Evolutionary conservation across 1,140 invertebrate species (phyloP).

Genomic region (Micrasema minimum): DNA sequence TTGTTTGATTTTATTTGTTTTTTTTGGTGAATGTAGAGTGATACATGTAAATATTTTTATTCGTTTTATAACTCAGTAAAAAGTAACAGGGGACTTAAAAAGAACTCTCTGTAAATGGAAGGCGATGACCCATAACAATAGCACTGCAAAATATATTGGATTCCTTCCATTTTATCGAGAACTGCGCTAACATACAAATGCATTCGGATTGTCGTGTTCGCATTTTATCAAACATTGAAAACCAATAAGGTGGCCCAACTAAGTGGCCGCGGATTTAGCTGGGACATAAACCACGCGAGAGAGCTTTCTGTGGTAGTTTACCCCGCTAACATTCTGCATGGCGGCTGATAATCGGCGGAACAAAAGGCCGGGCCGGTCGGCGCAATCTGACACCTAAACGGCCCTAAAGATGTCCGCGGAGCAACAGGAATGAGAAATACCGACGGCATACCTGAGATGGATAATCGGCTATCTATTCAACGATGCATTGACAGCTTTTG

Average conservation of each 20-base stretch:
- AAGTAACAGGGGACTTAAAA: too few relatives aligned
- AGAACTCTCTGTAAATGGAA: too few relatives aligned
- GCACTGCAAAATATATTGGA: not conserved
- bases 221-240: slow-evolving; percentile 54
- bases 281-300: slow-evolving; percentile 51
- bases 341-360: slow-evolving; percentile 45
- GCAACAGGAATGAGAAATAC: slow-evolving; percentile 2
- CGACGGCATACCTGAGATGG: too few relatives aligned
- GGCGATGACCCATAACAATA: slow-evolving; percentile 24
- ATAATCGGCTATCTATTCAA: not conserved
- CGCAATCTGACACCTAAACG: slow-evolving; percentile 33
- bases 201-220: slow-evolving; percentile 38
- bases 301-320: slow-evolving; percentile 53
- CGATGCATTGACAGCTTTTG: not conserved
- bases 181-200: slow-evolving; percentile 33
- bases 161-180: slow-evolving; percentile 9
- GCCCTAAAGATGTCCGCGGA: slow-evolving; percentile 13
- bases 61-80: too few relatives aligned
- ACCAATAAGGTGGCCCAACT: slow-evolving; percentile 44
- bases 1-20: too few relatives aligned
- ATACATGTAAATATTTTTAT: too few relatives aligned
- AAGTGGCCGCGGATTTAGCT: slow-evolving; percentile 29
- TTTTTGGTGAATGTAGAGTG: too few relatives aligned
- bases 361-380: slow-evolving; percentile 30
- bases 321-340: slow-evolving; percentile 50